These are phyloP conservation scores for Diabrotica virgifera DNA, from an alignment of 1,140 invertebrate genomes.

Conservation along the genomic window DNA sequence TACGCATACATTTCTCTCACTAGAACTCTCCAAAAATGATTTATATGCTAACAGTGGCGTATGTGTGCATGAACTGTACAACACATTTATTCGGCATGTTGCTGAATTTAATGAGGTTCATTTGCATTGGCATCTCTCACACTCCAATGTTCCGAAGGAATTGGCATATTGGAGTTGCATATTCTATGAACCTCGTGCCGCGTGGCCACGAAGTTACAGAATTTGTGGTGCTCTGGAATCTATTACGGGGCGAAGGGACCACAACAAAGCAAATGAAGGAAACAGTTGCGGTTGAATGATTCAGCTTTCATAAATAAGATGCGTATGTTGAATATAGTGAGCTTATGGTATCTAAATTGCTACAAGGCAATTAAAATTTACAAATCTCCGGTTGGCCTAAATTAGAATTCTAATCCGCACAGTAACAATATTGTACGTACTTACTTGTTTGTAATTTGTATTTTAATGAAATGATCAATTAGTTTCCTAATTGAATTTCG, in stretches of 20 bases:
- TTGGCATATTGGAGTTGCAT: neutral
- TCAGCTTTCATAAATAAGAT: too few relatives aligned
- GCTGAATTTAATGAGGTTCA: constrained; percentile 1
- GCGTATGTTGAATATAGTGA: too few relatives aligned
- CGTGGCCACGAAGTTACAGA: neutral
- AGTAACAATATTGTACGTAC: too few relatives aligned
- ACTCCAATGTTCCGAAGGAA: neutral
- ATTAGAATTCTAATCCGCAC: too few relatives aligned
- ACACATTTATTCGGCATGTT: neutral
- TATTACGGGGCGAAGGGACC: neutral
- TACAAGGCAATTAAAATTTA: too few relatives aligned
- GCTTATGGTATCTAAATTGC: too few relatives aligned
- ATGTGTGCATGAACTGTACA: constrained; percentile 2
- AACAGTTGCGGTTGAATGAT: neutral
- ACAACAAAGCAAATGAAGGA: neutral
- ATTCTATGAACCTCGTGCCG: neutral
- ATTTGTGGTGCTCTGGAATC: neutral
- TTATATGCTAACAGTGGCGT: neutral
- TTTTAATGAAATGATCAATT: too few relatives aligned
- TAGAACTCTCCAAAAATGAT: neutral
- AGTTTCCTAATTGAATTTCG: too few relatives aligned
- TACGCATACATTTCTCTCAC: neutral
- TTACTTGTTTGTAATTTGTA: too few relatives aligned
- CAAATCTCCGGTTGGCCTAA: too few relatives aligned
- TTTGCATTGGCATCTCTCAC: neutral